Evolutionary conservation across 2,888 invertebrate species (phyloP), one percentile per base, ranked within the genome.

Genomic region (Blera fallax): DNA sequence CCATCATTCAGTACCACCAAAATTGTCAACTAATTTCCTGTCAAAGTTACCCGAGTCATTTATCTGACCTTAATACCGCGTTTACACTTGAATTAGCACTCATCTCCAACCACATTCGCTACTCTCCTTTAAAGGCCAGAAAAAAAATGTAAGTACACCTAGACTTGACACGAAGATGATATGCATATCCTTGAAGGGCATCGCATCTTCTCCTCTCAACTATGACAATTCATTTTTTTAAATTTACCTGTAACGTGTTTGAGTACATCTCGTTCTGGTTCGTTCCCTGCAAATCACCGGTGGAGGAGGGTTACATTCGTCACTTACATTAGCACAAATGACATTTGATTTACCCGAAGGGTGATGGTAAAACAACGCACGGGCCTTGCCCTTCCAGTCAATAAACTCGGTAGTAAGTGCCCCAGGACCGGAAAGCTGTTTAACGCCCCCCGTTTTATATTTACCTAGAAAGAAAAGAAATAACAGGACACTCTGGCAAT

Each of bases 191-290:
- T 45, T 8, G n/a, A 56, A 10, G 16, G 7, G 18, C 6, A 11
- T 8, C 62, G 14, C 18, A 18, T 16, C 4, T 2, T 1, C 24
- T 7, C 37, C 24, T 10, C 40, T n/a, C 16, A 14, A 32, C 21
- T 11, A n/a, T 27, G 14, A 27, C 3, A 10, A 24, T 4, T n/a
- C n/a, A n/a, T n/a, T n/a, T 73, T 73, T 62, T 34, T 40, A 34
- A 62, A 81, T 85, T 82, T 82, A 91, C 91, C 91, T 90, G 83
- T 91, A 91, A 54, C 91, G 89, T 4, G 91, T 91, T 69, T 91
- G 92, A 24, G 91, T 91, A 62, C 88, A 88, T 70, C 91, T 88
- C 74, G 91, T 89, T 72, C 85, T 90, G 27, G 87, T 88, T 56
- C 87, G 72, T 77, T 48, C 78, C 21, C 82, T 54, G 62, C 87